Base-by-base conservation (phyloP, 2,113 vertebrate genomes). In the Geothlypis trichas region DNA sequence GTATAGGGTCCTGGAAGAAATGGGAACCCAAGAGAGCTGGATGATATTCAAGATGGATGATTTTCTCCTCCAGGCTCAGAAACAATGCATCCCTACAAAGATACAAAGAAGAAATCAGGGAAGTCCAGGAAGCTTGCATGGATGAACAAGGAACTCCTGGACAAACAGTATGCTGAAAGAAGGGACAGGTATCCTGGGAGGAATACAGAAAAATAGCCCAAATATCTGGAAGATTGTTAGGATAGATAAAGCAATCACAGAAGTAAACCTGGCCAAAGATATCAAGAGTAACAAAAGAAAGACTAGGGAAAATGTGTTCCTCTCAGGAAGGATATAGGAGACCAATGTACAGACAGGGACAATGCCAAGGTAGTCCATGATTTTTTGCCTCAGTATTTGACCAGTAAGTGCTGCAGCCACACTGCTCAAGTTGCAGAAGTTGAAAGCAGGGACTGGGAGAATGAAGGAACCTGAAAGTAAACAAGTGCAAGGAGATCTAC, bases 271-370 rank as follows among this genome's bases (percentile, higher is more conserved):
- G 21, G 31, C 5, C 17, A 68, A 44, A 44, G 42, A 44, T 17
- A 39, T 39, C 37, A 39, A 39, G 37, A 39, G 37, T 44, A 44
- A 44, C 7, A 44, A 44, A 44, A 51, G 13, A 49, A 67, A 31
- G 37, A 51, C 17, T 10, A 9, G 5, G 21, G 9, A 42, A 59
- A 67, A 51, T 15, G 2, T 31, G 23, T 16, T 44, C 27, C 62
- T 86, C 31, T 37, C 44, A 52, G 33, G 33, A 61, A 37, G 5
- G 11, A 21, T 52, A 26, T 13, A 17, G 11, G 27, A 68, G 27
- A 59, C 17, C 7, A 0, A 0, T 2, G 22, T 44, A 61, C 4
- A 44, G 44, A 14, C 27, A 27, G 27, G 11, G 4, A 77, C 17
- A 77, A 52, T 37, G 54, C 26, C 44, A 42, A 51, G 26, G 26